phyloP scores from a whole-genome alignment of 2,888 invertebrate genomes.

The Frankliniella fusca region DNA sequence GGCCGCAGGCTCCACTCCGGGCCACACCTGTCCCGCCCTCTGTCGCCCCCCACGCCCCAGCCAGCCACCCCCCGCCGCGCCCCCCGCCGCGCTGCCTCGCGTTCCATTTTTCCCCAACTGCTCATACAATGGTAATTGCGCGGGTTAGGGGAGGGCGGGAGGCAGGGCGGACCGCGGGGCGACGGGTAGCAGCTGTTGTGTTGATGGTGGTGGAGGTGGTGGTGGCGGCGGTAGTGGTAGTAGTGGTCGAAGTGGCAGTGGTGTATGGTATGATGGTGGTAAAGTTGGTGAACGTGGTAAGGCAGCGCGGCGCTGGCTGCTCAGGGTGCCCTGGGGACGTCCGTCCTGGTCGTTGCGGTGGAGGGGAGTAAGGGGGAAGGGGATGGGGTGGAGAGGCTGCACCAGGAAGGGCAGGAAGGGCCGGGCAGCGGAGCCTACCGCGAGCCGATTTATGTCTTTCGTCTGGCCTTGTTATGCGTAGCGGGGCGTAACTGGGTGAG shows the following conservation, averaged over 20 bases:
- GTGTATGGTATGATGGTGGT: no score
- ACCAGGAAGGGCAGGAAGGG: neutral
- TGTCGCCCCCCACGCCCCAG: neutral
- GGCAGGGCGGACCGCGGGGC: neutral
- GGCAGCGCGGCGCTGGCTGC: neutral
- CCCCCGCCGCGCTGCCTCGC: neutral
- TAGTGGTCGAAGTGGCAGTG: no score
- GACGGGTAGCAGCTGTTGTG: no score
- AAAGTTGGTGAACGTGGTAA: no score
- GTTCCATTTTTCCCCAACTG: neutral
- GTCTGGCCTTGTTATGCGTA: no score
- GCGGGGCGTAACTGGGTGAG: neutral
- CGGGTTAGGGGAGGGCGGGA: neutral
- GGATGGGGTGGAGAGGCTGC: neutral
- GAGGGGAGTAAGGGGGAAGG: neutral
- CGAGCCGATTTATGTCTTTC: no score
- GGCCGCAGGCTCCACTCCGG: neutral
- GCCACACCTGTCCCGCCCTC: neutral
- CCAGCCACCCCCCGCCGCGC: neutral
- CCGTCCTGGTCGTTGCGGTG: neutral
- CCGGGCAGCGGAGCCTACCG: no score
- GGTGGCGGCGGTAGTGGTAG: no score
- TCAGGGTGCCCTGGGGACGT: neutral
- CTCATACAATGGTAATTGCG: conserved; percentile 4
- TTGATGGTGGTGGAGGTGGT: no score